Conservation (phyloP, 2,888 invertebrate species). For the Cremastobaeus sp. region DNA sequence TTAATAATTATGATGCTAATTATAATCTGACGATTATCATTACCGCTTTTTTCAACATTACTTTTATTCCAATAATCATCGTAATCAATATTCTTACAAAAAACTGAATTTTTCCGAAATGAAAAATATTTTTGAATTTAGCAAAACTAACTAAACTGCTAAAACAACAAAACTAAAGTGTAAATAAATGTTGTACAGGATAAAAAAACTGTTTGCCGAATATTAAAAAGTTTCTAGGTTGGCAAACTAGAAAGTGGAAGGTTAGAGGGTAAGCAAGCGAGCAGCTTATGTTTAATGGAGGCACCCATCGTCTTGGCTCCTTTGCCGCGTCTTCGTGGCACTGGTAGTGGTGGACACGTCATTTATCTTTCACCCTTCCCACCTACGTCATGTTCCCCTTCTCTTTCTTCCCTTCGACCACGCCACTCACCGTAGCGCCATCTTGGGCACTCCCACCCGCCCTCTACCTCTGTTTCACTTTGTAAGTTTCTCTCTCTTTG, state of each 20-base stretch:
- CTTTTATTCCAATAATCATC: too few relatives aligned
- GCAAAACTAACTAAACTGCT: too few relatives aligned
- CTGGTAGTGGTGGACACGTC: constrained; percentile 74
- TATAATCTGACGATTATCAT: too few relatives aligned
- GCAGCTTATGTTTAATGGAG: constrained; percentile 73
- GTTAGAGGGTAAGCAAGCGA: constrained; percentile 66
- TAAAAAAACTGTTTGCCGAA: too few relatives aligned
- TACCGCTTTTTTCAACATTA: too few relatives aligned
- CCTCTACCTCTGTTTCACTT: constrained; percentile 59
- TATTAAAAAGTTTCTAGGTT: too few relatives aligned
- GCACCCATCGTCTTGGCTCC: constrained; percentile 63
- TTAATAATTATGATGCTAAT: too few relatives aligned
- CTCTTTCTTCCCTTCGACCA: constrained; percentile 65
- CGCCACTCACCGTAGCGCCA: constrained; percentile 73
- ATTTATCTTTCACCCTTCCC: constrained; percentile 77
- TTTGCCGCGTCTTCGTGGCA: constrained; percentile 66
- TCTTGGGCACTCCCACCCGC: constrained; percentile 76
- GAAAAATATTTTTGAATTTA: too few relatives aligned
- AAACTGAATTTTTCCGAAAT: too few relatives aligned
- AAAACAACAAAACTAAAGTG: too few relatives aligned
- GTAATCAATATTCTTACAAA: too few relatives aligned
- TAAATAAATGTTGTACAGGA: too few relatives aligned
- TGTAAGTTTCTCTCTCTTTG: constrained; percentile 53
- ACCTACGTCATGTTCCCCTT: constrained; percentile 64
- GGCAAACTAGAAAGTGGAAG: constrained; percentile 53